phyloP scores from a whole-genome alignment of 2,113 vertebrate genomes.

The Toxotes jaculatrix region DNA sequence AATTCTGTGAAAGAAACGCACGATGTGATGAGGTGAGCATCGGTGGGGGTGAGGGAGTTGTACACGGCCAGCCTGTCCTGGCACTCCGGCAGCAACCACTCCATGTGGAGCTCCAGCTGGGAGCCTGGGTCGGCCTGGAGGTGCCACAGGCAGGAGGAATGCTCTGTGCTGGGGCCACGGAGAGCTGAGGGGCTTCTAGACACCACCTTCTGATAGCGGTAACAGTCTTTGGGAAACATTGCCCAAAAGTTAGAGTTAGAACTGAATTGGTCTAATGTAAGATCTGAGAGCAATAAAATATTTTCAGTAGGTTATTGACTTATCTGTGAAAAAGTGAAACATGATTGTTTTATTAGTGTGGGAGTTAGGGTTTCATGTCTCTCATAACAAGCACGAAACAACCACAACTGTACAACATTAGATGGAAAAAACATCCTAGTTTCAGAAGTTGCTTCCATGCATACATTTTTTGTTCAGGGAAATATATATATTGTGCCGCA shows the following conservation, averaged over 20 bases:
- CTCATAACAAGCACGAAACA: no score
- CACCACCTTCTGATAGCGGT: constrained; percentile 86
- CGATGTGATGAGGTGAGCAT: constrained; percentile 91
- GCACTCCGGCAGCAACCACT: constrained; percentile 91
- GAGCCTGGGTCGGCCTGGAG: constrained; percentile 84
- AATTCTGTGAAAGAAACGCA: constrained; percentile 78
- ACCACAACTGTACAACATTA: no score
- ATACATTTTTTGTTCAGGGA: background rate
- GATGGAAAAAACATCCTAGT: no score
- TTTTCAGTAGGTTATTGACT: no score
- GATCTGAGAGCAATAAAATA: background rate
- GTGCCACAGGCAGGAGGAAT: constrained; percentile 92
- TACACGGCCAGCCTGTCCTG: constrained; percentile 91
- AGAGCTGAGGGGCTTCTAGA: constrained; percentile 78
- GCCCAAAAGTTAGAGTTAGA: background rate
- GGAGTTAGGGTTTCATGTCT: no score
- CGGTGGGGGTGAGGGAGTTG: constrained; percentile 83
- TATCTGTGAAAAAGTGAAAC: no score
- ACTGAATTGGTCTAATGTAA: background rate
- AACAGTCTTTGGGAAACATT: constrained; percentile 86
- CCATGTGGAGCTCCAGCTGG: constrained; percentile 89
- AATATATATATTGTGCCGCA: background rate
- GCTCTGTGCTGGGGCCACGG: constrained; percentile 86
- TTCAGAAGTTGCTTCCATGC: no score
- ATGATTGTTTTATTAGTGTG: no score